Percentiles rank a stretch among this genome's conserved stretches.
Evolutionary conservation across 2,888 invertebrate genomes (phyloP).

Genomic region (Bellardia bayeri): DNA sequence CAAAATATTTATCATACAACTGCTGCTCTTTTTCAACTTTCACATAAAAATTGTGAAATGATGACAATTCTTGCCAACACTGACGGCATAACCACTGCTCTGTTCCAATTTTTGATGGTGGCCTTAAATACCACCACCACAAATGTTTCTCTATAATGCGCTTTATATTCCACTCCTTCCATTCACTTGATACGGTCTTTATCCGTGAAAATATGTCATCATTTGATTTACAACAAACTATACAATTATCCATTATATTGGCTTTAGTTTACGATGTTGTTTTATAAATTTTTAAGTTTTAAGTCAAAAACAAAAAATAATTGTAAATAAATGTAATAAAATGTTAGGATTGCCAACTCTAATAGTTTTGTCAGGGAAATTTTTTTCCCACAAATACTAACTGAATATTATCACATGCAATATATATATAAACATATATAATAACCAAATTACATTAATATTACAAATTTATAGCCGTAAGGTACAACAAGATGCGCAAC

Average conservation of each 20-base stretch:
- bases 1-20: not conserved
- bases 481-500: too few relatives aligned
- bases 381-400: too few relatives aligned
- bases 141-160: slow-evolving; percentile 67
- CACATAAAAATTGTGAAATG: slow-evolving; percentile 60
- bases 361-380: too few relatives aligned
- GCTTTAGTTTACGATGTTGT: not conserved
- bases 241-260: slow-evolving; percentile 57
- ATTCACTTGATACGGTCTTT: slow-evolving; percentile 33
- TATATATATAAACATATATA: too few relatives aligned
- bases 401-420: too few relatives aligned
- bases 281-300: slow-evolving; percentile 2
- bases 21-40: slow-evolving; percentile 59
- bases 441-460: too few relatives aligned
- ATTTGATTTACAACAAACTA: slow-evolving; percentile 64
- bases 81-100: slow-evolving; percentile 60
- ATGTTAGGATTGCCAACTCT: not conserved
- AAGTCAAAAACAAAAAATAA: not conserved
- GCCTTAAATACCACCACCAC: slow-evolving; percentile 69
- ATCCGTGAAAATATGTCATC: slow-evolving; percentile 52
- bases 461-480: too few relatives aligned
- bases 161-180: slow-evolving; percentile 63
- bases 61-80: slow-evolving; percentile 63
- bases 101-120: not conserved
- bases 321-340: slow-evolving; percentile 43